Base-by-base conservation (phyloP, 2,113 vertebrate species). In the Hystrix brachyura region DNA sequence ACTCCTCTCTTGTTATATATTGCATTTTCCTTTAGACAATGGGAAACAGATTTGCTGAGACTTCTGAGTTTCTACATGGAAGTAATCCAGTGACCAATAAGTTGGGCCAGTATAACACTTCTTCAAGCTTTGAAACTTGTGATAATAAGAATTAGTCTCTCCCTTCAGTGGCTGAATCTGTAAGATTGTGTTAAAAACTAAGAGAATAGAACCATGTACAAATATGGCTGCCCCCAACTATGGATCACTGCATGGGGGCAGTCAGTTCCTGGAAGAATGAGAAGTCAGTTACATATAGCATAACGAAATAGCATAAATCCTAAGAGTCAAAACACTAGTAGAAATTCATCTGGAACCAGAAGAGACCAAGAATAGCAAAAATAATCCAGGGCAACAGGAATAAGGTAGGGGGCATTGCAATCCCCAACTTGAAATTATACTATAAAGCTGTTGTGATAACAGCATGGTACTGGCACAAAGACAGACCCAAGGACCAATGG, bases 181-280 rank as follows among this genome's bases (percentile, higher is more conserved):
- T 83, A 81, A 97, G 38, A 80, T 76, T 57, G 69, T 67, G 12
- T 76, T 23, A 88, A 7, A 94, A 87, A 46, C 23, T 23, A 95
- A 82, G 5, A 84, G 7, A 53, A 72, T 1, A 69, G 17, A 27
- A 7, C 0, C 15, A 60, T 78, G 10, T 67, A 93, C 18, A 95
- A 87, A 87, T 57, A 65, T 21, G 10, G 1, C 4, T 46, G 1
- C 1, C 10, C 0, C 23, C 2, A 57, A 3, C 7, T 59, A 7
- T 27, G n/a, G n/a, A 48, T 60, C 18, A 55, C 64, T 43, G 60
- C 25, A 5, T 12, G 6, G 8, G 23, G 62, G 43, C 72, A n/a
- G 23, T 82, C 13, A 78, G 38, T 43, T 57, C 13, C 1, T 64
- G 2, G 15, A 91, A 86, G 38, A 94, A 93, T 64, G 8, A 83